Evolutionary conservation across 2,888 invertebrate species (phyloP), one percentile per base, ranked within the genome.

Genomic region (Netelia melanura): DNA sequence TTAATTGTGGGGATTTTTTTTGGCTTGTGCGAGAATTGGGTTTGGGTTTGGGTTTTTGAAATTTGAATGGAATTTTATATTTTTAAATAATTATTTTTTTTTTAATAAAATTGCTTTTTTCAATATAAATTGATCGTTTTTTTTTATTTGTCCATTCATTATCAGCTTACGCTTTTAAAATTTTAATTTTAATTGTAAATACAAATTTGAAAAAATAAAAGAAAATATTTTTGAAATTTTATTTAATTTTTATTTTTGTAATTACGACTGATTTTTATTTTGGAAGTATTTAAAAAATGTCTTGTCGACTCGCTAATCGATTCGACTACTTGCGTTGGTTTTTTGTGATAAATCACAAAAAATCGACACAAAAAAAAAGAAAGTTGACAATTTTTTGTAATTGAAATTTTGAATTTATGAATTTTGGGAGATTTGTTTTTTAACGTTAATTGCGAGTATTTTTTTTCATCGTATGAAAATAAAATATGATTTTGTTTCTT

Each of bases 241-340:
- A 3, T 0, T 30, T 30, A 30, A 3, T 5, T 5, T 3, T 30
- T 30, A 3, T 30, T 5, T 30, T 30, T 30, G 30, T 5, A 30
- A 30, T 30, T 30, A 30, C 30, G 30, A 48, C 48, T 14, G 14
- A 48, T 14, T 48, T 10, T 10, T 11, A 14, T 48, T 48, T 14
- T 48, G 3, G 14, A 14, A 48, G 11, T 48, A 48, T 48, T 48
- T 14, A 48, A 30, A 48, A 14, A 11, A 1, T 48, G 10, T 30
- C 30, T 30, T 48, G 48, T 11, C 48, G 17, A 17, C 17, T 25
- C 21, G n/a, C 30, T 61, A 64, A 75, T 75, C 30, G 30, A n/a
- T 54, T 52, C 52, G 43, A 54, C 3, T n/a, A 54, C 21, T 23
- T 48, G 38, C 65, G 14, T 17, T 10, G 17, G 11, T 48, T 48